Evolutionary conservation across 2,888 invertebrate genomes (phyloP).

Genomic region (Perithous albicinctus): DNA sequence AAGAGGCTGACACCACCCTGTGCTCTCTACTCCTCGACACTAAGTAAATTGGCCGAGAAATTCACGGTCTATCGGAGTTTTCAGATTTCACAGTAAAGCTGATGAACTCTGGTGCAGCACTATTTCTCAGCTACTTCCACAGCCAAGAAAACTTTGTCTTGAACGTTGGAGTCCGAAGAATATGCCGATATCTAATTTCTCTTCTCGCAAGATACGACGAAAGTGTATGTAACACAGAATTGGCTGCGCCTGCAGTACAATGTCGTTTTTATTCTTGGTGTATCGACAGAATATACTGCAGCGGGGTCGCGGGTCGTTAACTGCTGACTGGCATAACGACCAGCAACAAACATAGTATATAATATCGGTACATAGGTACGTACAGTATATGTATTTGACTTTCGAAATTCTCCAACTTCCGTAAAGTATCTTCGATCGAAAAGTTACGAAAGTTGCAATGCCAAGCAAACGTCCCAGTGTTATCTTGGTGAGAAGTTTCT

Average conservation of each 20-base stretch:
- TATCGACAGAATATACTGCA: slow-evolving; percentile 3
- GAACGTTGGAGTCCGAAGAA: not conserved
- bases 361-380: slow-evolving; percentile 1
- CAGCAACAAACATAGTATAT: slow-evolving; percentile 29
- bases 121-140: not conserved
- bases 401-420: slow-evolving; percentile 23
- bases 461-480: slow-evolving; percentile 5
- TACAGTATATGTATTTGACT: slow-evolving; percentile 19
- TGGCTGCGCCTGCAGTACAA: not conserved
- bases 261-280: not conserved
- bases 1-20: not conserved
- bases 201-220: not conserved
- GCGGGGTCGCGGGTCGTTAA: slow-evolving; percentile 55
- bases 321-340: slow-evolving; percentile 51
- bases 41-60: not conserved
- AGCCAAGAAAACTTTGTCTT: not conserved
- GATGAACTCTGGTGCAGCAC: not conserved
- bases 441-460: slow-evolving; percentile 44
- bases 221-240: not conserved
- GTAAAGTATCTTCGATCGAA: slow-evolving; percentile 56
- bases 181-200: slow-evolving; percentile 14
- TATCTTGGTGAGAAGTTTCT: slow-evolving; percentile 63
- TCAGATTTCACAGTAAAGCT: too few relatives aligned
- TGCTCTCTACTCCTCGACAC: not conserved
- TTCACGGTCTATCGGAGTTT: too few relatives aligned